Base-by-base conservation (phyloP, 2,113 vertebrate species). In the Myanophis thanlyinensis region DNA sequence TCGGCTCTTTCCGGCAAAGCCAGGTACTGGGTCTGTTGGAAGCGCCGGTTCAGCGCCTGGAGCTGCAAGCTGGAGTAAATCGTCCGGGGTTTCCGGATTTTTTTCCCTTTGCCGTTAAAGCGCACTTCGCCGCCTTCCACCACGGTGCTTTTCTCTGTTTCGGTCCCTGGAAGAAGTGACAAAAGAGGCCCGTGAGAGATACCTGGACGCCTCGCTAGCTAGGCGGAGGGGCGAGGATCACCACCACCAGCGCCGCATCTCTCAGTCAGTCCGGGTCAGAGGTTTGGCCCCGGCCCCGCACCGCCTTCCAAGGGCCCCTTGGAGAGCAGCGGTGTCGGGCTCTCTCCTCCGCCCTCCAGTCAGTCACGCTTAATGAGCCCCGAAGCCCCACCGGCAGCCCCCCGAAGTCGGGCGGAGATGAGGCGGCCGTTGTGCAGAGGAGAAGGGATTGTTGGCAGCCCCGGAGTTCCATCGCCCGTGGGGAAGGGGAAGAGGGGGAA, bases 61-160 rank as follows among this genome's bases (percentile, higher is more conserved):
- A 99, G 98, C 96, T 99, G 99, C 97, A 99, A 98, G 98, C 99
- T 99, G 95, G 99, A 99, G 97, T 99, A 99, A 96, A 99, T 99
- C 97, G 99, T 99, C 97, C 99, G 98, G 95, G 99, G 99, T 97
- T 99, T 99, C 93, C 99, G 99, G 85, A 99, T 99, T 98, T 99
- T 99, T 97, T 99, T 99, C 73, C 99, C 99, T 95, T 99, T 99
- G 35, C 99, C 99, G 95, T 99, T 99, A 97, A 99, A 99, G 51
- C 99, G 99, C 93, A 99, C 99, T 97, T 99, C 99, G 86, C 99
- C 99, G 87, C 99, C 99, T 98, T 99, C 99, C 95, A 99, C 99
- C 96, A 99, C 99, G 0, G 99, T 98, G 98, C 99, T 99, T 97
- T 99, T 99, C 98, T 99, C 99, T 12, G 98, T 96, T 95, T 99